A percentile compares a stretch with the other conserved stretches of the same genome.
These are phyloP conservation scores for Muricea muricata DNA, from an alignment of 92 coral and sea anemone genomes.

Conservation along the genomic window DNA sequence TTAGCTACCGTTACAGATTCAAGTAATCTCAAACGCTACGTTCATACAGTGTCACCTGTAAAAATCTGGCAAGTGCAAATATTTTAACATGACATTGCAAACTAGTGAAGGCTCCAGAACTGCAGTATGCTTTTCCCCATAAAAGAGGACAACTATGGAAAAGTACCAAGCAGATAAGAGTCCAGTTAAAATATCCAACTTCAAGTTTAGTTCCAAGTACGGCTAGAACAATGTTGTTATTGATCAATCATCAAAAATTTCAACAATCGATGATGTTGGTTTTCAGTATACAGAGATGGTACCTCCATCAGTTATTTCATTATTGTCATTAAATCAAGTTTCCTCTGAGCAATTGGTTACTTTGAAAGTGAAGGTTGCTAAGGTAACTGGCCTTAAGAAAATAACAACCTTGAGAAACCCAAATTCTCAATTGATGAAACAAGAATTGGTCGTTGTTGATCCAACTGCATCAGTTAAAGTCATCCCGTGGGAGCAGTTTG, in stretches of 20 bases:
- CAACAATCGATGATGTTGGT: neutral
- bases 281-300: neutral
- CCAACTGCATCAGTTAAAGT: neutral
- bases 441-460: neutral
- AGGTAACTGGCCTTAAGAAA: neutral
- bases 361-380: neutral
- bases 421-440: neutral
- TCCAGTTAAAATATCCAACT: conserved; percentile 3
- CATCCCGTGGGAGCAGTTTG: conserved; percentile 5
- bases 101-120: neutral
- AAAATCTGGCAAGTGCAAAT: conserved; percentile 1
- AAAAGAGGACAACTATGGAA: neutral
- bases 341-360: conserved; percentile 10
- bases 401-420: conserved; percentile 4
- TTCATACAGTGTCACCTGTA: conserved; percentile 10
- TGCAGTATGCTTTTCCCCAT: conserved; percentile 23
- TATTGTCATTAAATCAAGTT: neutral
- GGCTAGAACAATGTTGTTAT: neutral
- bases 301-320: neutral
- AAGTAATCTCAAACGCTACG: neutral
- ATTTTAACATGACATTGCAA: conserved; percentile 1
- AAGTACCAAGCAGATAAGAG: neutral
- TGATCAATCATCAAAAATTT: neutral
- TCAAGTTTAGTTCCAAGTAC: conserved; percentile 10
- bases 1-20: neutral